Evolutionary conservation across 2,113 vertebrate species (phyloP).

Genomic region (Sakesphorus luctuosus): DNA sequence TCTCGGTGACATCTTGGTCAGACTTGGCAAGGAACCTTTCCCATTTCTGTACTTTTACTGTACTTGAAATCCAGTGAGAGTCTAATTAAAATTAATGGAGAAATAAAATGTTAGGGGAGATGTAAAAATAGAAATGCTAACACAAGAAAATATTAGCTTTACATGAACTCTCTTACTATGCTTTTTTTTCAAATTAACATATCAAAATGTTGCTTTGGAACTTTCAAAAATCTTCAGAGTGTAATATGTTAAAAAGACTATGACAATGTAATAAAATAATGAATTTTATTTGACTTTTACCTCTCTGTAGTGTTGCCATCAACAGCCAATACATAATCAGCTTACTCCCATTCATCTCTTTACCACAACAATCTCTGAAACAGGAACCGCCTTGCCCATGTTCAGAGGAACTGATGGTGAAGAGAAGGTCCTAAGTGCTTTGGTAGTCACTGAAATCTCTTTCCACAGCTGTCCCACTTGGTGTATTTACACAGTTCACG

Average conservation of each 20-base stretch:
- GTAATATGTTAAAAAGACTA: background rate
- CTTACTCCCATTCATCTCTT: background rate
- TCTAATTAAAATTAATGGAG: conserved; percentile 25
- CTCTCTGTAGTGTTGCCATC: background rate
- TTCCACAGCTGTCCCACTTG: background rate
- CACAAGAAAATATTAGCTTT: background rate
- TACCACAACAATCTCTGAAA: background rate
- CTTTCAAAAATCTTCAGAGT: background rate
- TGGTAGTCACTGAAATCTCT: background rate
- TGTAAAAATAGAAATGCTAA: conserved; percentile 45
- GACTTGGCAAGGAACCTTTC: background rate
- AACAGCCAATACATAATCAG: background rate
- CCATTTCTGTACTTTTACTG: background rate
- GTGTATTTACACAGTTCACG: background rate
- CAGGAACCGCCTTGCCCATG: background rate
- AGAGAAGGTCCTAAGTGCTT: background rate
- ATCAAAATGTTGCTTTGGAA: background rate
- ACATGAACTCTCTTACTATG: background rate
- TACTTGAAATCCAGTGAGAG: background rate
- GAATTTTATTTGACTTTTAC: background rate
- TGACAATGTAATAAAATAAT: background rate
- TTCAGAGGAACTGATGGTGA: background rate
- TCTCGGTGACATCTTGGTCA: background rate
- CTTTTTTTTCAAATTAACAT: background rate
- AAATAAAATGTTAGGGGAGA: background rate